Evolutionary conservation across 2,888 invertebrate species (phyloP), one percentile per base, ranked within the genome.

Genomic region (Drosophila affinis): DNA sequence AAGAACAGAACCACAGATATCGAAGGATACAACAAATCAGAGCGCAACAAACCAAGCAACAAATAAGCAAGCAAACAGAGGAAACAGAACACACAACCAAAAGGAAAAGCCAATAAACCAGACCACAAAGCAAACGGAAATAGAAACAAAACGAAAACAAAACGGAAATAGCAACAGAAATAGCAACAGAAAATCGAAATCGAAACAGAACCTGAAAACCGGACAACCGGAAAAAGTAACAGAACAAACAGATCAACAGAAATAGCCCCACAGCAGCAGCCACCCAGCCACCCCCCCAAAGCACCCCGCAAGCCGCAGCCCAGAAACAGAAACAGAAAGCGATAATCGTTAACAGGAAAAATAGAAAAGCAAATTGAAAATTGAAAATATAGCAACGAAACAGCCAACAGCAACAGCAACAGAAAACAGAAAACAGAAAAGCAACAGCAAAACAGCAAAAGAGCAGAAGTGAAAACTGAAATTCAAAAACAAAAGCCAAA

Each of bases 401-500:
- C 63, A 53, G 47, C 39, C 17, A 56, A 47, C 48, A 55, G 52
- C 65, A 63, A 60, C 53, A 63, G n/a, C n/a, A n/a, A n/a, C n/a
- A n/a, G n/a, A n/a, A n/a, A 63, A 60, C 53, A 63, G 53, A 34
- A 39, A 71, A 69, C 53, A 63, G 54, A 57, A 34, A 12, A 60
- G 49, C 54, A 64, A 64, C 51, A 69, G 47, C 55, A 61, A 70
- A 57, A 68, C 44, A 49, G 53, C 24, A 51, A 56, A 73, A 49
- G 53, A 65, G 61, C 55, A 57, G 48, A 72, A 61, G 61, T 62
- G 65, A 80, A 78, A 73, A 76, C 65, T 76, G 55, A 87, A 84
- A 72, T 83, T 78, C 74, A 76, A 87, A 75, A 79, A 62, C 74
- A 72, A 85, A 87, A 76, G 52, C 72, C 63, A 77, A 72, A 39